phyloP scores from a whole-genome alignment of 2,797 vertebrate species.

The Heliangelus exortis region DNA sequence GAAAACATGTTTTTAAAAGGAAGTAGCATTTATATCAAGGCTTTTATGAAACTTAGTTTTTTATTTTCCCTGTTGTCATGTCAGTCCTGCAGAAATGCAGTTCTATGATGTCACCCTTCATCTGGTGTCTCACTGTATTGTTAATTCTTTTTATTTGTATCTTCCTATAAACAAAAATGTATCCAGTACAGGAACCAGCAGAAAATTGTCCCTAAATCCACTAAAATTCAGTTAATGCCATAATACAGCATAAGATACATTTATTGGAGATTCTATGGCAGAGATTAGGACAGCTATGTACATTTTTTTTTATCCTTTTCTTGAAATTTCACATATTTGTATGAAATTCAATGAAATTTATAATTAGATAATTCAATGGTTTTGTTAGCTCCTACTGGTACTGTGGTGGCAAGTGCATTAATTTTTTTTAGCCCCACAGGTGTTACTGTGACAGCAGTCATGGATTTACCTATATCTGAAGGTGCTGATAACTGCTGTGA shows the following conservation, averaged over 20 bases:
- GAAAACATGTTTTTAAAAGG: neutral
- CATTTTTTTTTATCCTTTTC: neutral
- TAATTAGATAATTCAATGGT: neutral
- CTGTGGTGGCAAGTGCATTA: accelerated
- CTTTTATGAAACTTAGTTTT: neutral
- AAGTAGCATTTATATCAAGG: neutral
- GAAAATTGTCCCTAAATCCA: neutral
- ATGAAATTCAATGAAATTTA: neutral
- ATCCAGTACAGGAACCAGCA: neutral
- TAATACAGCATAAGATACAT: neutral
- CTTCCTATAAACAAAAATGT: neutral
- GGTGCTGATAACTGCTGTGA: neutral
- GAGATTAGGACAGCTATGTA: neutral
- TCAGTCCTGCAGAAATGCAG: neutral
- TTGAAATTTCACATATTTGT: neutral
- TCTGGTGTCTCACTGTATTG: neutral
- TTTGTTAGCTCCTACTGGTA: neutral
- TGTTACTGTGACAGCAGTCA: neutral
- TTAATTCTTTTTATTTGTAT: neutral
- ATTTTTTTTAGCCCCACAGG: neutral
- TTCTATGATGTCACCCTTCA: neutral
- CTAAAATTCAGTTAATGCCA: neutral
- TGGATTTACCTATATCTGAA: neutral
- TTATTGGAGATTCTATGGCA: neutral
- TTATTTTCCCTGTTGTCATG: neutral